Evolutionary conservation across 2,113 vertebrate species (phyloP).

Genomic region (Cathartes aura): DNA sequence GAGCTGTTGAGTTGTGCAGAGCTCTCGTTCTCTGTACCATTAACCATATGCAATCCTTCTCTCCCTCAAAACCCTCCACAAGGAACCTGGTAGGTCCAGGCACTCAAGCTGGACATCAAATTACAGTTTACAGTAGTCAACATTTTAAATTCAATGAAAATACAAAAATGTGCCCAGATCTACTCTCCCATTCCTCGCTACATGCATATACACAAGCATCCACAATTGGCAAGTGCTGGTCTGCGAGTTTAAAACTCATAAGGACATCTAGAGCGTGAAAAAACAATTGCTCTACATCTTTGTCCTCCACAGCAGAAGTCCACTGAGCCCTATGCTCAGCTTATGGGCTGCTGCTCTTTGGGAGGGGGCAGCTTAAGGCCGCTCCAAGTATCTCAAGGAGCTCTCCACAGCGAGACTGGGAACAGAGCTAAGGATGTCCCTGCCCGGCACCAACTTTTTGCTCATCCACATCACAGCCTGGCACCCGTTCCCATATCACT

Average conservation of each 20-base stretch:
- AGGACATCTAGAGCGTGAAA: not conserved
- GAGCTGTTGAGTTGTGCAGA: not conserved
- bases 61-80: not conserved
- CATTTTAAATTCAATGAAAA: not conserved
- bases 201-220: not conserved
- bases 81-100: not conserved
- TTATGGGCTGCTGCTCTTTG: not conserved
- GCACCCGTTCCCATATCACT: not conserved
- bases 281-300: not conserved
- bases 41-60: not conserved
- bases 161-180: not conserved
- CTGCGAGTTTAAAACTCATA: not conserved
- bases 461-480: not conserved
- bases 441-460: not conserved
- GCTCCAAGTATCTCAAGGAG: not conserved
- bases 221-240: not conserved
- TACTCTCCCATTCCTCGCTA: not conserved
- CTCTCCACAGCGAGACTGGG: not conserved
- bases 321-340: not conserved
- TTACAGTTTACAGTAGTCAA: not conserved
- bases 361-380: not conserved
- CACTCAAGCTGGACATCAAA: not conserved
- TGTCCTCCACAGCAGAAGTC: not conserved
- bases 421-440: not conserved
- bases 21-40: not conserved